A percentile compares a stretch with the other conserved stretches of the same genome.
phyloP scores from a whole-genome alignment of 2,888 invertebrate genomes.

The Esperia sulphurella region DNA sequence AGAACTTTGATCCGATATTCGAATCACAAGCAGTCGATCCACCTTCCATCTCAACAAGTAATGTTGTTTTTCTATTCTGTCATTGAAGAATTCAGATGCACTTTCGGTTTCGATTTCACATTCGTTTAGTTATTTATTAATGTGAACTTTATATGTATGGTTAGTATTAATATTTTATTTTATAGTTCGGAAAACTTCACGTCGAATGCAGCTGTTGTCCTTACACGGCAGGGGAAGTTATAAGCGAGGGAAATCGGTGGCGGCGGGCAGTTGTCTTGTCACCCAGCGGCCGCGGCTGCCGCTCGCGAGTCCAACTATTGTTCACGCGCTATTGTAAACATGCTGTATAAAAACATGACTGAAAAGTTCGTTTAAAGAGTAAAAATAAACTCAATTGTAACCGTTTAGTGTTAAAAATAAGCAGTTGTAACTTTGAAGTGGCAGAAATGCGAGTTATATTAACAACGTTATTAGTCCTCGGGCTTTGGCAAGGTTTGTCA shows the following conservation, averaged over 20 bases:
- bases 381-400: neutral
- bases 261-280: slow-evolving; percentile 46
- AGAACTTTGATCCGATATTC: too few relatives aligned
- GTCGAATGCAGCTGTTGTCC: slow-evolving; percentile 58
- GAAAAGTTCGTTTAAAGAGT: neutral
- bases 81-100: too few relatives aligned
- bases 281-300: neutral
- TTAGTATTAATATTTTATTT: slow-evolving; percentile 22
- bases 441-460: slow-evolving; percentile 29
- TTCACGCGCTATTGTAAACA: neutral
- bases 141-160: neutral
- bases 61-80: too few relatives aligned
- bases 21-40: too few relatives aligned
- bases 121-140: too few relatives aligned
- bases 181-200: slow-evolving; percentile 49
- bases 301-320: neutral
- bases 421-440: too few relatives aligned
- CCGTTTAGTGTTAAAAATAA: neutral
- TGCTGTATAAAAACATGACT: slow-evolving; percentile 1
- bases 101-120: too few relatives aligned
- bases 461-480: slow-evolving; percentile 36
- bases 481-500: slow-evolving; percentile 57
- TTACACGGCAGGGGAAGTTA: slow-evolving; percentile 53
- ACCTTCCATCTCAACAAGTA: too few relatives aligned
- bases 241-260: slow-evolving; percentile 54